Percentiles rank a stretch among this genome's conserved stretches.
Conservation (phyloP, 2,113 vertebrate species). For the Tupaia tana region DNA sequence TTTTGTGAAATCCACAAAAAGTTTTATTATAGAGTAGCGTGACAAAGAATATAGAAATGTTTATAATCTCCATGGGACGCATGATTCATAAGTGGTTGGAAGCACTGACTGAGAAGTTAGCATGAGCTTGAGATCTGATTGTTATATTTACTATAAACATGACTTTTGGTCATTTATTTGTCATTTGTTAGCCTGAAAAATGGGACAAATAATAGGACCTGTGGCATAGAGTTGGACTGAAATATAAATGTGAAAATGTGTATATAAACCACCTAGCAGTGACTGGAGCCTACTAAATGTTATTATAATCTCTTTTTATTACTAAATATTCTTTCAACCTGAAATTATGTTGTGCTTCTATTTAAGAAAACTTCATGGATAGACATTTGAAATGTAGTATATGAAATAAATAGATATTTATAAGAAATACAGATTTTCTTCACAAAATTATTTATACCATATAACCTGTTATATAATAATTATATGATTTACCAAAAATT, state of each 20-base stretch:
- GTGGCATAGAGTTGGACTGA: neutral
- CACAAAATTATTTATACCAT: neutral
- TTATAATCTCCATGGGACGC: neutral
- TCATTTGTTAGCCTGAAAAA: neutral
- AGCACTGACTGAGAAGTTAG: neutral
- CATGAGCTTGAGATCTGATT: neutral
- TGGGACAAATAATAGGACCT: neutral
- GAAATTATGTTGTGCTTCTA: constrained; percentile 25
- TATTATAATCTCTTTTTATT: neutral
- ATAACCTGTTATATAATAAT: neutral
- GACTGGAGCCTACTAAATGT: neutral
- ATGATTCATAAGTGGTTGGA: neutral
- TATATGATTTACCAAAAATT: neutral
- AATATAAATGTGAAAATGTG: neutral
- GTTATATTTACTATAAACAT: neutral
- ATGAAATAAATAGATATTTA: neutral
- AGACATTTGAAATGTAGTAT: neutral
- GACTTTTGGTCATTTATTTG: neutral
- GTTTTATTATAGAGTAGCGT: constrained; percentile 1
- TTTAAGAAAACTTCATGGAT: neutral
- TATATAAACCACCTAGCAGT: neutral
- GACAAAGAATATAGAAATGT: neutral
- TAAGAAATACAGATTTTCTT: constrained; percentile 19
- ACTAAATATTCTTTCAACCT: neutral
- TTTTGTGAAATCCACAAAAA: constrained; percentile 44